These are phyloP conservation scores for Hippocampus kuda DNA, from an alignment of 2,797 vertebrate species.

Conservation along the genomic window DNA sequence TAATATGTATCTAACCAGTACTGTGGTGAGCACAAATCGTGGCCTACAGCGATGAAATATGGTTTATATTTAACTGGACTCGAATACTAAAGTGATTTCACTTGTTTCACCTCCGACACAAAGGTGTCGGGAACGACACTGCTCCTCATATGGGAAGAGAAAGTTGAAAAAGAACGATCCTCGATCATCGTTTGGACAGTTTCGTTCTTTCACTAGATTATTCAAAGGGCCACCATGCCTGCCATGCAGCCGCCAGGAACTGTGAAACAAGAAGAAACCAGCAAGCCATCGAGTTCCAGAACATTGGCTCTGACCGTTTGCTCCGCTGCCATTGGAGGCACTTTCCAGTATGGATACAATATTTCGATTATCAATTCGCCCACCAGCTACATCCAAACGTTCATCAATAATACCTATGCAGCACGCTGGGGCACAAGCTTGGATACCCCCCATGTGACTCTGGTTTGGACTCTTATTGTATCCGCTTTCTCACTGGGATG, in stretches of 20 bases:
- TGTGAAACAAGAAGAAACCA: slow-evolving; percentile 7
- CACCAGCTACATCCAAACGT: slow-evolving; percentile 73
- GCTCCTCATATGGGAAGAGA: not conserved
- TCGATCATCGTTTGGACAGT: not conserved
- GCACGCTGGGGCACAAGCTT: slow-evolving; percentile 60
- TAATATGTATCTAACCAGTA: not conserved
- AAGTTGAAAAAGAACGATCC: too few relatives aligned
- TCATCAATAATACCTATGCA: slow-evolving; percentile 77
- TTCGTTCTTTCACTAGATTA: not conserved
- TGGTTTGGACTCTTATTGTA: slow-evolving; percentile 79
- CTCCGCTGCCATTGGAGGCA: slow-evolving; percentile 82
- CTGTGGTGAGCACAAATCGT: not conserved
- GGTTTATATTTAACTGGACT: not conserved
- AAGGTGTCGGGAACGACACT: not conserved
- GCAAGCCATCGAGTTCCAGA: slow-evolving; percentile 6
- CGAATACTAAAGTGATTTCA: not conserved
- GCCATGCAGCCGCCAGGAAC: slow-evolving; percentile 22
- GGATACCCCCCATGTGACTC: slow-evolving; percentile 54
- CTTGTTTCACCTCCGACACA: not conserved
- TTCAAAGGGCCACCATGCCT: not conserved
- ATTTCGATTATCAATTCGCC: slow-evolving; percentile 84
- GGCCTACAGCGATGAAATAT: not conserved
- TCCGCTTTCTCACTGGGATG: slow-evolving; percentile 78
- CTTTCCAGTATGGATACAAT: slow-evolving; percentile 90
- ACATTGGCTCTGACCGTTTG: slow-evolving; percentile 72